These are phyloP conservation scores for Girardia tigrina DNA, from an alignment of 2,888 invertebrate genomes.

Conservation along the genomic window DNA sequence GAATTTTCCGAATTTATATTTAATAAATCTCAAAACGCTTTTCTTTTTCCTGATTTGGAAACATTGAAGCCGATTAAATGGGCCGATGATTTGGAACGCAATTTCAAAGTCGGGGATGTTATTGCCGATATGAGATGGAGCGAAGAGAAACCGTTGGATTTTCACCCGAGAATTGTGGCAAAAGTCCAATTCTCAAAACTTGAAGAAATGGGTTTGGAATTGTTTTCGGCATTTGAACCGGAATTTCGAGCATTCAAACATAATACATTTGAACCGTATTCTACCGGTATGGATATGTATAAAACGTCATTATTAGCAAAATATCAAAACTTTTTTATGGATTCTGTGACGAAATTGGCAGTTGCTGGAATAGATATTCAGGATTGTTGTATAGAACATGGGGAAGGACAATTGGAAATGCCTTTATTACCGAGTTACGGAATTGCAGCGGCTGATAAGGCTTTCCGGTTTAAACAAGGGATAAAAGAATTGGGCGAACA, in stretches of 20 bases:
- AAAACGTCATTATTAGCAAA: slow-evolving; percentile 21
- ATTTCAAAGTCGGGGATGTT: slow-evolving; percentile 10
- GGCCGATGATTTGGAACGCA: neutral
- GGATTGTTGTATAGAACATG: slow-evolving; percentile 31
- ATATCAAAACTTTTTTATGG: slow-evolving; percentile 31
- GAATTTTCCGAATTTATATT: neutral
- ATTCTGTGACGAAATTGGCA: slow-evolving; percentile 23
- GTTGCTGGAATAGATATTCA: slow-evolving; percentile 21
- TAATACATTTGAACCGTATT: neutral
- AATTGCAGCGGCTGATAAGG: slow-evolving; percentile 28
- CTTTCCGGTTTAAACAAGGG: slow-evolving; percentile 31
- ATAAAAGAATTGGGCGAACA: slow-evolving; percentile 27
- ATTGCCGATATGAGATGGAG: slow-evolving; percentile 29
- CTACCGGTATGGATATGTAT: slow-evolving; percentile 3
- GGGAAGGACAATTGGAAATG: slow-evolving; percentile 32
- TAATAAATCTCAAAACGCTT: slow-evolving; percentile 25
- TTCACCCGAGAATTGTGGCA: slow-evolving; percentile 13
- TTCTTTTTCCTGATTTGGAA: slow-evolving; percentile 6
- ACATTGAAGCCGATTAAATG: slow-evolving; percentile 27
- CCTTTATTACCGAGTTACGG: slow-evolving; percentile 32
- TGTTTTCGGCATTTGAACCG: slow-evolving; percentile 32
- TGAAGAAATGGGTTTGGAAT: slow-evolving; percentile 3
- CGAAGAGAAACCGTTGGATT: neutral
- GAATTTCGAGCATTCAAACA: slow-evolving; percentile 24
- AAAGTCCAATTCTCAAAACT: neutral